Evolutionary conservation across 2,113 vertebrate genomes (phyloP), one percentile per base, ranked within the genome.

Genomic region (Plecturocebus donacophilus): DNA sequence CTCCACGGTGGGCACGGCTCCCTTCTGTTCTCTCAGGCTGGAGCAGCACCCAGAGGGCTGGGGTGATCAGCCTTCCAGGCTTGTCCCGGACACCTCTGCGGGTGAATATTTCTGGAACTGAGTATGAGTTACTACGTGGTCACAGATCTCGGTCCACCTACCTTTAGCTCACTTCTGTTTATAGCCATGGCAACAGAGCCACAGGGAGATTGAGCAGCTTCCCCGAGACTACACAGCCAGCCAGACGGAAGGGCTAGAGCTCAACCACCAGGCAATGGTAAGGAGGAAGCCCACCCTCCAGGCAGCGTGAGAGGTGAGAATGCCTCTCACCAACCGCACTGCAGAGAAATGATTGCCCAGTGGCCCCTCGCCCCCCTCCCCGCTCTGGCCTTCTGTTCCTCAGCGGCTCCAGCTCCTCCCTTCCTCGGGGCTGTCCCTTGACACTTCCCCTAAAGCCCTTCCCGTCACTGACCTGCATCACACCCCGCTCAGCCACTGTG

Each of bases 401-500:
- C 73, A 0, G 19, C 12, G 32, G 8, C 49, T 1, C 21, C 40
- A 8, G 58, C 21, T 13, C 19, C 21, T 21, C 49, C 76, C 49
- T 38, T 68, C 38, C 75, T 35, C 0, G 0, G n/a, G 38, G 75
- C 54, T 42, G 25, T 64, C 75, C 42, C 76, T 83, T 30, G 35
- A 56, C 30, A 17, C 3, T 1, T 95, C 25, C 49, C 61, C 35
- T 70, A 10, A 40, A n/a, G 49, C 47, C 27, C 64, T 16, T 23
- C 12, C 21, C 38, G 14, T 8, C 4, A 0, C 21, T 3, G 75
- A 47, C 38, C 77, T 38, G 12, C 14, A 45, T 14, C 19, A 56
- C 66, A 23, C 8, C 0, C 8, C 0, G 8, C 66, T 19, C 9
- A 6, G 79, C 47, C 45, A 58, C 42, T 13, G 49, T 27, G 13